A percentile compares a stretch with the other conserved stretches of the same genome.
Evolutionary conservation across 2,888 invertebrate species (phyloP).

Genomic region (Monopis laevigella): DNA sequence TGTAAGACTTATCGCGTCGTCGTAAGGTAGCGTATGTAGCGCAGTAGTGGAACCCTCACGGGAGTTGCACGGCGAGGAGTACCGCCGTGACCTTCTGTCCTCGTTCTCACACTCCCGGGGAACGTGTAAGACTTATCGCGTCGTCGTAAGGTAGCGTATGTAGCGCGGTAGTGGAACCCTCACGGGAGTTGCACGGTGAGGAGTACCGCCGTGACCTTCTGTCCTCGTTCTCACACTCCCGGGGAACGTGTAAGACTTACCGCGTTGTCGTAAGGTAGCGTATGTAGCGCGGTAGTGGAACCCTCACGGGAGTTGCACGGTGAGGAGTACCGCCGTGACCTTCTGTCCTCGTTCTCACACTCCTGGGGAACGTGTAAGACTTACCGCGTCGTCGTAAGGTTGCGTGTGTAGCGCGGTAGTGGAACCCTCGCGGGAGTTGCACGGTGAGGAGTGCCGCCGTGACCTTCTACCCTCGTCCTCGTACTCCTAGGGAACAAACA

Average conservation of each 20-base stretch:
- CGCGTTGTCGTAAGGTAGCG: slow-evolving; percentile 70
- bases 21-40: slow-evolving; percentile 68
- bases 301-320: slow-evolving; percentile 76
- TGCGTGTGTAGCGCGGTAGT: slow-evolving; percentile 69
- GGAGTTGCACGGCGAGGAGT: slow-evolving; percentile 77
- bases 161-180: slow-evolving; percentile 72
- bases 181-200: slow-evolving; percentile 74
- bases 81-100: slow-evolving; percentile 66
- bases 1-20: slow-evolving; percentile 67
- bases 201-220: slow-evolving; percentile 71
- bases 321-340: slow-evolving; percentile 74
- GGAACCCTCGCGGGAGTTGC: slow-evolving; percentile 74
- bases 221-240: slow-evolving; percentile 77
- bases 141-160: slow-evolving; percentile 71
- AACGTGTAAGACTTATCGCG: slow-evolving; percentile 64
- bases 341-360: slow-evolving; percentile 71
- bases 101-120: slow-evolving; percentile 80
- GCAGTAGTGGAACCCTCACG: slow-evolving; percentile 73
- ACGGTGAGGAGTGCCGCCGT: slow-evolving; percentile 76
- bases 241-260: slow-evolving; percentile 63
- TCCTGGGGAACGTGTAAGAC: slow-evolving; percentile 71
- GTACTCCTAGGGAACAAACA: slow-evolving; percentile 68
- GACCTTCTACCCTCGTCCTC: slow-evolving; percentile 70
- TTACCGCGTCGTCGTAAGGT: slow-evolving; percentile 72
- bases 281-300: slow-evolving; percentile 70